phyloP scores from a whole-genome alignment of 2,888 invertebrate species.

The Eueremaeus valkanovi region DNA sequence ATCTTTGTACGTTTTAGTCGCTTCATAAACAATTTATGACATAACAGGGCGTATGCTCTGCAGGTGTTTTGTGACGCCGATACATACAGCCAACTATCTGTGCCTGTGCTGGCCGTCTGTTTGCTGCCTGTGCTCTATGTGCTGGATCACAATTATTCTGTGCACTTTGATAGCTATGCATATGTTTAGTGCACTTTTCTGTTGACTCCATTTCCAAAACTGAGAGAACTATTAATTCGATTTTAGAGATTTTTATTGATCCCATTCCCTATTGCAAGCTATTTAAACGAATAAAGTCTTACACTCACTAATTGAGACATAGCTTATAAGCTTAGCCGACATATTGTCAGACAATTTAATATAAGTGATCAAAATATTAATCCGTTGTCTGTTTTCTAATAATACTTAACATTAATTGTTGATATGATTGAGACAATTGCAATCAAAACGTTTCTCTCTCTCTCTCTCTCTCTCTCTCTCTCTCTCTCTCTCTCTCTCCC shows the following conservation, averaged over 20 bases:
- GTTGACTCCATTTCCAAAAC: neutral
- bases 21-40: constrained; percentile 27
- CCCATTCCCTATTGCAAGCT: neutral
- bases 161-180: no score
- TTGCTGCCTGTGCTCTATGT: neutral
- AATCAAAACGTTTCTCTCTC: neutral
- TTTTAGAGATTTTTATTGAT: constrained; percentile 9
- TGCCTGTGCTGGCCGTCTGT: neutral
- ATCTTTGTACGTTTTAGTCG: constrained; percentile 12
- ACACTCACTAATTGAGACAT: neutral
- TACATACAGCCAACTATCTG: neutral
- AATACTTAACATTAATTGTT: no score
- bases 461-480: no score
- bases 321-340: constrained; percentile 10
- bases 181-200: no score
- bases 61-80: constrained; percentile 7
- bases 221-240: neutral
- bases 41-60: constrained; percentile 15
- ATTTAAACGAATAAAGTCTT: neutral
- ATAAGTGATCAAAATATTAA: no score
- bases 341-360: neutral
- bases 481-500: no score
- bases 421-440: neutral
- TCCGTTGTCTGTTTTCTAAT: neutral
- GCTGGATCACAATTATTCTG: no score